Base-by-base conservation (phyloP, 2,797 vertebrate species). In the Mycteria americana region DNA sequence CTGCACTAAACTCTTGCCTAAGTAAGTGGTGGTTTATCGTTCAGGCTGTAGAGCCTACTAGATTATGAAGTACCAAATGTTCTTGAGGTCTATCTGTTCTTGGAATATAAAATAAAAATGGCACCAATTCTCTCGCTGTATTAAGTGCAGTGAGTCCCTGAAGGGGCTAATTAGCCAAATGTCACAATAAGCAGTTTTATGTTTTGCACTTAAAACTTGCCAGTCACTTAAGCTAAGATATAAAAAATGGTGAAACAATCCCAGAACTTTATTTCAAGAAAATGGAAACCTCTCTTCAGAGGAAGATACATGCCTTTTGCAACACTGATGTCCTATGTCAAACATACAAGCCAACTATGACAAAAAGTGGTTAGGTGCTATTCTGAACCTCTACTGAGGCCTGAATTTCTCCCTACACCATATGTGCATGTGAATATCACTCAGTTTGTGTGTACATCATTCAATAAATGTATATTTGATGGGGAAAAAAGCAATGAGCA, bases 91-190 rank as follows among this genome's bases (percentile, higher is more conserved):
- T 93, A 28, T 43, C 72, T 85, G 46, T 46, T 85, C 83, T 79
- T 83, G 62, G 72, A 95, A 94, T 2, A 21, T 96, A 94, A 96
- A 97, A 91, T 73, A 78, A 89, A 96, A 97, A 94, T 80, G 70
- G n/a, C 88, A 95, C n/a, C 37, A 73, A 11, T 75, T 73, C 45
- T 88, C 48, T 75, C 12, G 6, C 73, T 70, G 14, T 82, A 86
- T 75, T 89, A 86, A 85, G 65, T 57, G 51, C 63, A 88, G 70
- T 35, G 30, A 88, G 57, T 79, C 92, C 94, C 79, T 62, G 56
- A 79, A 92, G 93, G 73, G 4, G 6, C 65, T 95, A 88, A 93
- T 97, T 95, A 97, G 37, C 62, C 60, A 96, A 95, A 95, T 91
- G 96, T 89, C 95, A 94, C 89, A 88, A 88, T 39, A 91, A 70